These are phyloP conservation scores for Autographa gamma DNA, from an alignment of 2,888 invertebrate genomes.

Conservation along the genomic window DNA sequence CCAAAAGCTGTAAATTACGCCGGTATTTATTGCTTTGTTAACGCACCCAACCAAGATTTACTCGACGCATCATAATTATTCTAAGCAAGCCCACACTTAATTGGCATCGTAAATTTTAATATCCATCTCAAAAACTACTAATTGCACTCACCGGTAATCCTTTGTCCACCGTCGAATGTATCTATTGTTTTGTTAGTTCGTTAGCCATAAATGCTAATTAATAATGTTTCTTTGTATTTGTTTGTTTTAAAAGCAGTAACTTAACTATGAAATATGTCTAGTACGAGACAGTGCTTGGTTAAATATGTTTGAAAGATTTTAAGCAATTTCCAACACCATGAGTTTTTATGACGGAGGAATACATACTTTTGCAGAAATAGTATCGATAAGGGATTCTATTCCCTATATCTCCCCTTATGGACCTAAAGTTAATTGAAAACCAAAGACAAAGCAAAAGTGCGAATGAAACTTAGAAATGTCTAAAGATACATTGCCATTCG, in stretches of 20 bases:
- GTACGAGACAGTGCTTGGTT: too few relatives aligned
- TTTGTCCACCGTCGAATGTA: slow-evolving; percentile 27
- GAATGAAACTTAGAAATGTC: background rate
- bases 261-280: background rate
- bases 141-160: slow-evolving; percentile 42
- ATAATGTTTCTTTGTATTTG: background rate
- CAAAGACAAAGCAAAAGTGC: too few relatives aligned
- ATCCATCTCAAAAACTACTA: slow-evolving; percentile 41
- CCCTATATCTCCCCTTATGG: too few relatives aligned
- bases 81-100: slow-evolving; percentile 47
- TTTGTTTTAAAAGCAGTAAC: background rate
- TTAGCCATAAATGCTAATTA: background rate
- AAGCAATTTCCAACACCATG: too few relatives aligned
- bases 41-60: slow-evolving; percentile 48
- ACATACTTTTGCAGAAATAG: too few relatives aligned
- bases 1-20: slow-evolving; percentile 45
- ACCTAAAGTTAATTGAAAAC: too few relatives aligned
- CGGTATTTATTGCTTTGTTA: slow-evolving; percentile 62
- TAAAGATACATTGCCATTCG: background rate
- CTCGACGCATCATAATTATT: slow-evolving; percentile 52
- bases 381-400: too few relatives aligned
- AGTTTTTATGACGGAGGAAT: too few relatives aligned
- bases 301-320: too few relatives aligned
- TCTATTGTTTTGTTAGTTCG: slow-evolving; percentile 10
- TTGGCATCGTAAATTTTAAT: slow-evolving; percentile 51